Evolutionary conservation across 1,140 invertebrate species (phyloP).

Genomic region (Penaeus indicus): DNA sequence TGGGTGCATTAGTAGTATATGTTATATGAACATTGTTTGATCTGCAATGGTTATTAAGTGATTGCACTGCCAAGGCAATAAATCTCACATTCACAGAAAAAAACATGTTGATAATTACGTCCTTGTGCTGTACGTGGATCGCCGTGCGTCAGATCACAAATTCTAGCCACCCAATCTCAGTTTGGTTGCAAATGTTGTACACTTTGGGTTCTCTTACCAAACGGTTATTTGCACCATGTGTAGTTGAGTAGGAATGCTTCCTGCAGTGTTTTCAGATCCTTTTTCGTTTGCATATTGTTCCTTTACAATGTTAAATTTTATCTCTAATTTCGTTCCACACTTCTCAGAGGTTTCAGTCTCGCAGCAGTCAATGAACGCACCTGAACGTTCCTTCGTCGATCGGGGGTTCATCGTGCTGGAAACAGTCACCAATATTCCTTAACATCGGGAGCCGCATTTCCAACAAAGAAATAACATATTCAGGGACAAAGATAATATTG

Average conservation of each 20-base stretch:
- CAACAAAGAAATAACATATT: not conserved
- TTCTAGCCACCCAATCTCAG: not conserved
- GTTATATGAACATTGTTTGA: too few relatives aligned
- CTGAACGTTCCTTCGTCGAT: constrained; percentile 11
- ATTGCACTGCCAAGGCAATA: too few relatives aligned
- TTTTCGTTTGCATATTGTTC: not conserved
- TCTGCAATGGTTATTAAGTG: too few relatives aligned
- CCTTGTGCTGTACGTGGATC: constrained; percentile 1
- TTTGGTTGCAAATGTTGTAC: constrained; percentile 2
- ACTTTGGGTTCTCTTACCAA: not conserved
- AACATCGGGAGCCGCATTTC: not conserved
- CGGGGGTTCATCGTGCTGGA: constrained; percentile 18
- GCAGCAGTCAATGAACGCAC: not conserved
- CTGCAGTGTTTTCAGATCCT: not conserved
- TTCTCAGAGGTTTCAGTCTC: not conserved
- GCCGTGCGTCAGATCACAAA: not conserved
- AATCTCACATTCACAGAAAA: constrained; percentile 7
- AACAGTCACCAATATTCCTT: not conserved
- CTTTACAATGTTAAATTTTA: not conserved
- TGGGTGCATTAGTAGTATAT: too few relatives aligned
- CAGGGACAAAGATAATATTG: not conserved
- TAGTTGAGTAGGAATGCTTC: not conserved
- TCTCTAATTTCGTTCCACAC: not conserved
- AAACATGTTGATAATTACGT: not conserved
- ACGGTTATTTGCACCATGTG: constrained; percentile 1